Evolutionary conservation across 2,888 invertebrate genomes (phyloP).

Genomic region (Acrocyrtus sp.): DNA sequence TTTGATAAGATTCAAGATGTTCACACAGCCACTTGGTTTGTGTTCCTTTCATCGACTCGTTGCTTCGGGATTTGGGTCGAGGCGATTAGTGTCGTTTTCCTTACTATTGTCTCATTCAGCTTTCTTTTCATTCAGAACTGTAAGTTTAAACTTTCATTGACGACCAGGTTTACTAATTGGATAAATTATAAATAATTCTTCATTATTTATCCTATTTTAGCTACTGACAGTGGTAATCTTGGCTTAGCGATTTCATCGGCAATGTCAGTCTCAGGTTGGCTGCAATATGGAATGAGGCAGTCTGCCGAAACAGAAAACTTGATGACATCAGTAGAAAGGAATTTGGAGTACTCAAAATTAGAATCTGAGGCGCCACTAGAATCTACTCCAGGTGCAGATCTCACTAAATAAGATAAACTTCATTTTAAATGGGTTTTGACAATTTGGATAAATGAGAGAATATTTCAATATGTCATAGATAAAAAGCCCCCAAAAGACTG

Average conservation of each 20-base stretch:
- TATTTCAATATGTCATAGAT: slow-evolving; percentile 65
- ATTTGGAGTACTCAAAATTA: slow-evolving; percentile 80
- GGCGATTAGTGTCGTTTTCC: slow-evolving; percentile 85
- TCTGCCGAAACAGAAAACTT: slow-evolving; percentile 75
- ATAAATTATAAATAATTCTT: background rate
- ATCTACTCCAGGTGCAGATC: slow-evolving; percentile 70
- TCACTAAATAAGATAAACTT: too few relatives aligned
- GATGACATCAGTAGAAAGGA: slow-evolving; percentile 78
- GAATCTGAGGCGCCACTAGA: slow-evolving; percentile 76
- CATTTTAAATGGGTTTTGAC: slow-evolving; percentile 72
- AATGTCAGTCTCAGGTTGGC: slow-evolving; percentile 78
- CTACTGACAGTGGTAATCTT: slow-evolving; percentile 41
- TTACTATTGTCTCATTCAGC: slow-evolving; percentile 85
- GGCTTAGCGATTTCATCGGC: slow-evolving; percentile 56
- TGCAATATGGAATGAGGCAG: slow-evolving; percentile 82
- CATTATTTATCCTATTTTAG: background rate
- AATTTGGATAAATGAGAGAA: slow-evolving; percentile 75
- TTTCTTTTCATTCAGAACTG: slow-evolving; percentile 74
- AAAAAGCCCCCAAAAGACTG: background rate
- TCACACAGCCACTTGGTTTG: slow-evolving; percentile 92
- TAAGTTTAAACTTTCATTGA: too few relatives aligned
- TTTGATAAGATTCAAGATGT: slow-evolving; percentile 78
- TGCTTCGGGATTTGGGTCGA: slow-evolving; percentile 96
- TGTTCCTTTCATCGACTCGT: slow-evolving; percentile 89
- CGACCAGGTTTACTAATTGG: slow-evolving; percentile 53